phyloP scores from a whole-genome alignment of 2,888 invertebrate genomes.

The Chymomyza caudatula region DNA sequence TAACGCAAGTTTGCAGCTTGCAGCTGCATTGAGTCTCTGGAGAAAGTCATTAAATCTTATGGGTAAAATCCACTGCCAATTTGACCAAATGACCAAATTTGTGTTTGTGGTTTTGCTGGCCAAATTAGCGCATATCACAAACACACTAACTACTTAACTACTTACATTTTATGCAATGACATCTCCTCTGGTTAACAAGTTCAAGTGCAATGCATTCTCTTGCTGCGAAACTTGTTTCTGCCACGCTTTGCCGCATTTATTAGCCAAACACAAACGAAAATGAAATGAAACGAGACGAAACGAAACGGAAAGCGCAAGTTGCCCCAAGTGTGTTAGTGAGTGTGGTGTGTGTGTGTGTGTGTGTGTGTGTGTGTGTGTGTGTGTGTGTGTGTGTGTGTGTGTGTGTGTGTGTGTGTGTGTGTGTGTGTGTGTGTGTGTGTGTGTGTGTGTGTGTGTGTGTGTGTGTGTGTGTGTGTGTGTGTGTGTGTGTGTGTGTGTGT shows the following conservation, averaged over 20 bases:
- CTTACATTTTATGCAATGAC: slow-evolving; percentile 54
- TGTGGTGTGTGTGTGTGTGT: not conserved
- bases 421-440: slow-evolving; percentile 14
- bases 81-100: slow-evolving; percentile 45
- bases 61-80: slow-evolving; percentile 20
- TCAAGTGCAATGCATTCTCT: slow-evolving; percentile 64
- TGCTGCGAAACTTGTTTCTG: slow-evolving; percentile 48
- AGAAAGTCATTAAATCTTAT: slow-evolving; percentile 46
- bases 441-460: not conserved
- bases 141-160: not conserved
- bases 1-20: not conserved
- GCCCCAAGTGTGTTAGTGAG: slow-evolving; percentile 17
- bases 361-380: not conserved
- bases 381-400: slow-evolving; percentile 1
- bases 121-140: not conserved
- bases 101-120: slow-evolving; percentile 10
- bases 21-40: slow-evolving; percentile 21
- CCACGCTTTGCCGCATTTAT: slow-evolving; percentile 46
- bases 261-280: slow-evolving; percentile 41
- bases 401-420: slow-evolving; percentile 34
- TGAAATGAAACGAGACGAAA: slow-evolving; percentile 2
- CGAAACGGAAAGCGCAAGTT: slow-evolving; percentile 16
- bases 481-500: not conserved
- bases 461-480: not conserved
- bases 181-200: slow-evolving; percentile 50